Evolutionary conservation across 2,888 invertebrate genomes (phyloP).

Genomic region (Zootermopsis nevadensis): DNA sequence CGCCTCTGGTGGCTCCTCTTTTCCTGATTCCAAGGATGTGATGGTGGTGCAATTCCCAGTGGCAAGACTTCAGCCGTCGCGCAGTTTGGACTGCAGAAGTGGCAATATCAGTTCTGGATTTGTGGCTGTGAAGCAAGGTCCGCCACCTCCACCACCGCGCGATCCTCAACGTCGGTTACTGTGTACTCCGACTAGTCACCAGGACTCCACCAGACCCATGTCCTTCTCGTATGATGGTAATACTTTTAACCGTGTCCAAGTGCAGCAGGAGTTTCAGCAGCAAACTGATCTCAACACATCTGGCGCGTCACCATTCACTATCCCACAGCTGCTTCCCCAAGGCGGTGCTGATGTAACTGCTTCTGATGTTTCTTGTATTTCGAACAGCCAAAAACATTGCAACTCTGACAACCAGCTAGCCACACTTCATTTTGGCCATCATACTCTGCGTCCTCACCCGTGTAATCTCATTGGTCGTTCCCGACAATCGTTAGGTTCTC

Average conservation of each 20-base stretch:
- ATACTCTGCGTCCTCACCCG: neutral
- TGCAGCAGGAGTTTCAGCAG: conserved; percentile 3
- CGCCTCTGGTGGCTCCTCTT: neutral
- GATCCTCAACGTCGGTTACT: conserved; percentile 75
- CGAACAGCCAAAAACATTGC: conserved; percentile 46
- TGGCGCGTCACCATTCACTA: neutral
- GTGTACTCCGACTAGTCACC: conserved; percentile 59
- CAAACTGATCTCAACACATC: neutral
- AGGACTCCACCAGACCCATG: conserved; percentile 63
- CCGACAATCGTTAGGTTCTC: conserved; percentile 62
- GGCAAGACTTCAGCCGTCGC: conserved; percentile 59
- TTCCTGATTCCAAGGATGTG: conserved; percentile 60
- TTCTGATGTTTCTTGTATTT: neutral
- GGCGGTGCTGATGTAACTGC: neutral
- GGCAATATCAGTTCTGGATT: conserved; percentile 33
- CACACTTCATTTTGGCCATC: neutral
- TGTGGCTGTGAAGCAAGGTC: conserved; percentile 43
- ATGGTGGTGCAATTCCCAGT: conserved; percentile 68
- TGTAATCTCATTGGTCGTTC: conserved; percentile 56
- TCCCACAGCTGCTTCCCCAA: neutral
- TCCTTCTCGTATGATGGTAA: conserved; percentile 66
- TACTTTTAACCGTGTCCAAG: neutral
- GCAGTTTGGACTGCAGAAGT: neutral
- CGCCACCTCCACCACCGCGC: conserved; percentile 82
- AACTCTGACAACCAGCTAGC: conserved; percentile 53